These are phyloP conservation scores for Aphaenogaster rudis DNA, from an alignment of 1,140 invertebrate genomes.

Conservation along the genomic window DNA sequence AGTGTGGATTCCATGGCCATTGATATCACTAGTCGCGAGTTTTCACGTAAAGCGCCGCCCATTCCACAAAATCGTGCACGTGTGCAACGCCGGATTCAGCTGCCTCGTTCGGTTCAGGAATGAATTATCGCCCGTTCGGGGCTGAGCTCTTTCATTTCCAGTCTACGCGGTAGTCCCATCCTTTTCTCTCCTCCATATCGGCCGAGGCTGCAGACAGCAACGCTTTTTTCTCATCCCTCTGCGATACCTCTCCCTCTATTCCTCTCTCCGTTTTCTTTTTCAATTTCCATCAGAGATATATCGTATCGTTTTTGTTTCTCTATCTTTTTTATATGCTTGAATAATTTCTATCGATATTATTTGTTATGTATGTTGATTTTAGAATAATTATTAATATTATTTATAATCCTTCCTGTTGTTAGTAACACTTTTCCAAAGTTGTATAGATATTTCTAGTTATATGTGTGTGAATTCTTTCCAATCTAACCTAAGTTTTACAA, in stretches of 20 bases:
- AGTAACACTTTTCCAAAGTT: neutral
- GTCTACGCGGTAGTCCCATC: conserved; percentile 80
- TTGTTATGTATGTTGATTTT: conserved; percentile 25
- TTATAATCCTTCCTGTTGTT: neutral
- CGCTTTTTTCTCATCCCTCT: conserved; percentile 79
- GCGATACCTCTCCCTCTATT: conserved; percentile 67
- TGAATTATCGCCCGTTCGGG: conserved; percentile 86
- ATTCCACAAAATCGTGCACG: conserved; percentile 83
- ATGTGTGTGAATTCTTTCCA: neutral
- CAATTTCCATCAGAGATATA: conserved; percentile 74
- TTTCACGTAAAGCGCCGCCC: conserved; percentile 77
- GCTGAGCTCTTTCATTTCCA: conserved; percentile 87
- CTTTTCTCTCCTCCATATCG: conserved; percentile 75
- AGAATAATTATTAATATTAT: neutral
- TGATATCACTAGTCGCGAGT: conserved; percentile 67
- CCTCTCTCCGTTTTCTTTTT: conserved; percentile 68
- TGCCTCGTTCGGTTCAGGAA: conserved; percentile 86
- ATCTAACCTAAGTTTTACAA: neutral
- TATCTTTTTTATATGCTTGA: conserved; percentile 44
- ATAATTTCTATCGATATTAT: conserved; percentile 48
- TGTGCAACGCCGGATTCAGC: conserved; percentile 85
- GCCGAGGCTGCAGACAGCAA: conserved; percentile 79
- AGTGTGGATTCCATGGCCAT: conserved; percentile 56
- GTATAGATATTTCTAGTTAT: too few species aligned
- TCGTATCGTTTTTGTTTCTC: conserved; percentile 50